A percentile compares a stretch with the other conserved stretches of the same genome.
Evolutionary conservation across 2,888 invertebrate genomes (phyloP).

Genomic region (Drosophila maculinotata): DNA sequence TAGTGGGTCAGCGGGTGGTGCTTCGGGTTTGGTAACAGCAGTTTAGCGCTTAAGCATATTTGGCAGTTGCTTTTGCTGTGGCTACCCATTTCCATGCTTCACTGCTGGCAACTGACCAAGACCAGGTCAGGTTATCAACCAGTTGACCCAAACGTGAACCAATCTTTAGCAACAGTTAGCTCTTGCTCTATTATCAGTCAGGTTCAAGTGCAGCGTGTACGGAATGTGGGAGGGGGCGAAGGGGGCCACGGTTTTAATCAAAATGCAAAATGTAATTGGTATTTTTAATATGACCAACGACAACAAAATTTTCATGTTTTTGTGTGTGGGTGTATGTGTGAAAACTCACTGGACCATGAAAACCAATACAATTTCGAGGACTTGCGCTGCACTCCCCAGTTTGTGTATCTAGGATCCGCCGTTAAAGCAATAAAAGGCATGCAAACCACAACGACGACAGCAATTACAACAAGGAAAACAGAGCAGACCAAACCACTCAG

Average conservation of each 20-base stretch:
- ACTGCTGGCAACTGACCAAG: constrained; percentile 41
- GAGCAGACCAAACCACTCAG: no score
- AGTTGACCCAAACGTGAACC: constrained; percentile 1
- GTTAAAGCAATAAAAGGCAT: constrained; percentile 16
- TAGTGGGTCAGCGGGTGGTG: constrained; percentile 2
- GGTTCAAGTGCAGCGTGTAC: constrained; percentile 5
- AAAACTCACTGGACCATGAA: constrained; percentile 49
- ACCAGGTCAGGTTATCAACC: background rate
- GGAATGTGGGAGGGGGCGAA: background rate
- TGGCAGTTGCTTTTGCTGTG: constrained; percentile 51
- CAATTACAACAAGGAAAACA: constrained; percentile 32
- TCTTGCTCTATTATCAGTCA: constrained; percentile 13
- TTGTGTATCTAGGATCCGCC: background rate
- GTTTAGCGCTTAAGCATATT: constrained; percentile 55
- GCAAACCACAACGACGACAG: constrained; percentile 27
- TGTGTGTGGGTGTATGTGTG: constrained; percentile 11
- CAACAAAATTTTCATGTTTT: background rate
- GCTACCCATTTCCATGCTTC: constrained; percentile 36
- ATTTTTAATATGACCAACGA: constrained; percentile 21
- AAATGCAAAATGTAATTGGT: constrained; percentile 53
- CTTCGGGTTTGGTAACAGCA: constrained; percentile 40
- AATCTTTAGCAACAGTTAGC: constrained; percentile 41
- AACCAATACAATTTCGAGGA: constrained; percentile 54
- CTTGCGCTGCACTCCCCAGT: background rate
- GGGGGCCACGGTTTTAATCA: constrained; percentile 46